These are phyloP conservation scores for Agapornis roseicollis DNA, from an alignment of 2,113 vertebrate genomes.

Conservation along the genomic window DNA sequence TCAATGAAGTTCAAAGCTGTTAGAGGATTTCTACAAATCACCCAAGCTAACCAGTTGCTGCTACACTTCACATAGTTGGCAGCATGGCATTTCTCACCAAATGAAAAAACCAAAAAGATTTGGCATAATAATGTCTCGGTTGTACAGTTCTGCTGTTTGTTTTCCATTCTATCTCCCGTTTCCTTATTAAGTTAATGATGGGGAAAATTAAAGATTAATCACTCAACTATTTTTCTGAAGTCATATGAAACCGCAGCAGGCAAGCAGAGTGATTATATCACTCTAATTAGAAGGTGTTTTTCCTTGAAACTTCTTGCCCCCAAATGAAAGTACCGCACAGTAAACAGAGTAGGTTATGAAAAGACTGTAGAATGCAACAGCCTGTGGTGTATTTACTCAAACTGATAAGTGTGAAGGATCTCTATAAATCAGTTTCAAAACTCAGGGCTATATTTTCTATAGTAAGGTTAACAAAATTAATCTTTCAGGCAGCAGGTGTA, in stretches of 20 bases:
- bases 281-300: constrained; percentile 61
- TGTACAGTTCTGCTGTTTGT: constrained; percentile 58
- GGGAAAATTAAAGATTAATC: constrained; percentile 74
- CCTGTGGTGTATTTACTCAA: constrained; percentile 45
- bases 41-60: background rate
- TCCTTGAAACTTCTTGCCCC: constrained; percentile 43
- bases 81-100: constrained; percentile 60
- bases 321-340: constrained; percentile 44
- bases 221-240: constrained; percentile 73
- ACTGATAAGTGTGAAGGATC: constrained; percentile 61
- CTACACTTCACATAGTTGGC: background rate
- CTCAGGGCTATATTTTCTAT: constrained; percentile 57
- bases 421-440: constrained; percentile 68
- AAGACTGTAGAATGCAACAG: constrained; percentile 31
- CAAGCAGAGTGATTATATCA: constrained; percentile 57
- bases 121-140: background rate
- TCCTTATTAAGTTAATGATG: constrained; percentile 74
- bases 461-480: constrained; percentile 74
- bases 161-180: constrained; percentile 67
- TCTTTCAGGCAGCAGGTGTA: constrained; percentile 78
- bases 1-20: background rate
- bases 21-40: background rate
- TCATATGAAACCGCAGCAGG: constrained; percentile 67
- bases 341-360: constrained; percentile 32
- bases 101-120: constrained; percentile 51